Percentiles rank a stretch among this genome's conserved stretches.
phyloP scores from a whole-genome alignment of 2,113 vertebrate genomes.

The Garra rufa region DNA sequence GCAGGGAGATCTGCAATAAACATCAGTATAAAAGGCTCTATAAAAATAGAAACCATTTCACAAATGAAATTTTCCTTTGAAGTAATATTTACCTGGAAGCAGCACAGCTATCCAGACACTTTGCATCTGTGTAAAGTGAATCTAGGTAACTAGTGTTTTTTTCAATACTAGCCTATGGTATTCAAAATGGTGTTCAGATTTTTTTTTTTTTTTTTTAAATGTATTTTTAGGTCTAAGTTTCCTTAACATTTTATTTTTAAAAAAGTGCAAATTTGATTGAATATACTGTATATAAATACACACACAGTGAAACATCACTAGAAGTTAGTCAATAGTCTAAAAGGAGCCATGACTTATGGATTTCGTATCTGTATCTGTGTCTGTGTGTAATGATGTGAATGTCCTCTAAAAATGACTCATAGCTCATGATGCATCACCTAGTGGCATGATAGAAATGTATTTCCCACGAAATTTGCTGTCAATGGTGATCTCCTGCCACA shows the following conservation, averaged over 20 bases:
- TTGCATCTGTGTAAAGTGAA: not conserved
- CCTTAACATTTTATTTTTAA: too few relatives aligned
- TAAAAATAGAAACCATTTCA: not conserved
- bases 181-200: too few relatives aligned
- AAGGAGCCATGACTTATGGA: not conserved
- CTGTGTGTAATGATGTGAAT: not conserved
- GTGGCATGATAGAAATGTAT: conserved; percentile 94
- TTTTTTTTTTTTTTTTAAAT: too few relatives aligned
- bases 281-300: too few relatives aligned
- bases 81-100: not conserved
- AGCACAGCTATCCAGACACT: not conserved
- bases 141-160: not conserved
- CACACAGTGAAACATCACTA: not conserved
- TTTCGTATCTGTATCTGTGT: not conserved
- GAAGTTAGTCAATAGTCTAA: not conserved
- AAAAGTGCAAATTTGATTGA: too few relatives aligned
- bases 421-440: conserved; percentile 76
- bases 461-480: conserved; percentile 98
- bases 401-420: not conserved
- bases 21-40: not conserved
- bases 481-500: conserved; percentile 97
- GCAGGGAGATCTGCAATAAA: not conserved
- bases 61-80: not conserved
- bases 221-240: too few relatives aligned
- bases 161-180: not conserved